Base-by-base conservation (phyloP, 2,888 invertebrate genomes). In the Creontiades dilutus region DNA sequence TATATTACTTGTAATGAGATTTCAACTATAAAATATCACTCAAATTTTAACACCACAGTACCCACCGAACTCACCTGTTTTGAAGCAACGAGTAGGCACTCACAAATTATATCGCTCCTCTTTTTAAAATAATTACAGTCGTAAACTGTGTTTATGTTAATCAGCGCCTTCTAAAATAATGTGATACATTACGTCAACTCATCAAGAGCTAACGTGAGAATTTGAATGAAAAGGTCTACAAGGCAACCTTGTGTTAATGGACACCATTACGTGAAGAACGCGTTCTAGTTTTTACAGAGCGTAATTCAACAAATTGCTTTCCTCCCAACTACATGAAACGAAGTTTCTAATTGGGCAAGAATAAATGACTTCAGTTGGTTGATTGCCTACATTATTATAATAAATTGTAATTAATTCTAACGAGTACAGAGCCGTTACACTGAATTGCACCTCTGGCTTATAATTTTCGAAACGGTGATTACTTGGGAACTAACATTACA, bases 401-500 rank as follows among this genome's bases (percentile, higher is more conserved):
- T 68, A 46, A 86, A 75, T 86, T 48, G 48, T 76, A 47, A 86
- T 76, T 86, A 86, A 86, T 86, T 86, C 86, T 76, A 86, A 86
- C 85, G 55, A 82, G 82, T 52, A 78, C 78, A 47, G 78, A 46
- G 68, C 68, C 68, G 68, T 68, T 68, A 68, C 68, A 23, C 23
- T 23, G 68, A 23, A 68, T 68, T 11, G 68, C 27, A 12, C 68
- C 68, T 23, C 23, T 1, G 23, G 68, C 68, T 27, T 23, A 27
- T 68, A 68, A 68, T 68, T 68, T 68, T 68, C 23, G 13, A 68
- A 68, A 68, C 27, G 68, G 23, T 23, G 13, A 68, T 68, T 68
- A 68, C 68, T 27, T 68, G 68, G 27, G 19, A 61, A 61, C 61
- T 61, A n/a, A 19, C 61, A 19, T 61, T n/a, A 61, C 61, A n/a